These are phyloP conservation scores for Drosophila heteroneura DNA, from an alignment of 2,888 invertebrate species.

Conservation along the genomic window DNA sequence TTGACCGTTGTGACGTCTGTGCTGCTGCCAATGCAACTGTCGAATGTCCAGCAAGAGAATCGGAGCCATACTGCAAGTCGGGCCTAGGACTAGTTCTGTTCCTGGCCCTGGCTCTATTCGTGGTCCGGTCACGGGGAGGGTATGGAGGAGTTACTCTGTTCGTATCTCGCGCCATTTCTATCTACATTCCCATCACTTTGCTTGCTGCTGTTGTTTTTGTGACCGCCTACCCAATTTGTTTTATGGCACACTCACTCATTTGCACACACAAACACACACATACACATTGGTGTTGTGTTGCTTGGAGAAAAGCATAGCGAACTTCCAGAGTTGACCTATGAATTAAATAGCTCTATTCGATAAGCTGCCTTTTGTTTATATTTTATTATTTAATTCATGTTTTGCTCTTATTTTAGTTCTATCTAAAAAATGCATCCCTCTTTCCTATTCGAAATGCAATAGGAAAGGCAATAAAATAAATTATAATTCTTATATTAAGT, in stretches of 20 bases:
- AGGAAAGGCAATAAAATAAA: not conserved
- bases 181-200: conserved; percentile 15
- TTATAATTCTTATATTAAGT: not conserved
- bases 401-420: no score
- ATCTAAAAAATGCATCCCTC: not conserved
- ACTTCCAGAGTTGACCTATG: conserved; percentile 24
- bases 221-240: conserved; percentile 71
- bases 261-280: conserved; percentile 10
- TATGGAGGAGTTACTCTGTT: not conserved
- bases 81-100: conserved; percentile 14
- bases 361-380: conserved; percentile 3
- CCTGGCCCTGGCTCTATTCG: conserved; percentile 17
- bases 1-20: conserved; percentile 15
- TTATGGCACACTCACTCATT: conserved; percentile 61
- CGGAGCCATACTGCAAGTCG: conserved; percentile 2
- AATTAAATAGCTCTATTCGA: conserved; percentile 15
- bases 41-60: conserved; percentile 30
- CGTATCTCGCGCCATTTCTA: conserved; percentile 2
- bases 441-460: not conserved
- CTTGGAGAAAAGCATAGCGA: conserved; percentile 11
- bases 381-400: not conserved
- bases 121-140: conserved; percentile 9
- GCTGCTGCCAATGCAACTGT: conserved; percentile 38
- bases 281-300: not conserved
- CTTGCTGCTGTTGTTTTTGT: conserved; percentile 32